These are phyloP conservation scores for Lithobates pipiens DNA, from an alignment of 2,797 vertebrate genomes.

Conservation along the genomic window DNA sequence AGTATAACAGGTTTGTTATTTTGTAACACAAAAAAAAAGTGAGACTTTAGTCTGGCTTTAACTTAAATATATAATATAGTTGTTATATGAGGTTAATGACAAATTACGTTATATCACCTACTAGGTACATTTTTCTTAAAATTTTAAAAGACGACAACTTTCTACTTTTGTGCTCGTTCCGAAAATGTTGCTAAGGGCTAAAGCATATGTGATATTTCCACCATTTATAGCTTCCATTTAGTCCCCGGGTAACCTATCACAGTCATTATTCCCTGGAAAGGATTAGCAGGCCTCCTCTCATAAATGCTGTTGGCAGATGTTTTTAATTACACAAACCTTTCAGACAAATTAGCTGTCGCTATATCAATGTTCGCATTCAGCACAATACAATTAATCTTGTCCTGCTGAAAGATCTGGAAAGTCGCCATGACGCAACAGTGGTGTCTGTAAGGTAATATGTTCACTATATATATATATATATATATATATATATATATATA, in stretches of 20 bases:
- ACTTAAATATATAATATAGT: too few relatives aligned
- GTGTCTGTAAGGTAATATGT: slow-evolving; percentile 14
- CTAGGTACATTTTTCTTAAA: too few relatives aligned
- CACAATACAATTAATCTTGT: slow-evolving; percentile 33
- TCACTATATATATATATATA: background rate
- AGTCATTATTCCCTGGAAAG: background rate
- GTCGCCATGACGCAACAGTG: background rate
- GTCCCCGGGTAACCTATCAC: slow-evolving; percentile 10
- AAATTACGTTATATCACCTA: too few relatives aligned
- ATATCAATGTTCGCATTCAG: slow-evolving; percentile 48
- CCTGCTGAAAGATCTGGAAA: slow-evolving; percentile 23
- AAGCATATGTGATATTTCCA: background rate
- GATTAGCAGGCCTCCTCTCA: slow-evolving; percentile 17
- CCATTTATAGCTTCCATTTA: background rate
- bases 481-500: too few relatives aligned
- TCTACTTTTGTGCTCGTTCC: background rate
- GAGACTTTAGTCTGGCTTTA: too few relatives aligned
- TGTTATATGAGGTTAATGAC: too few relatives aligned
- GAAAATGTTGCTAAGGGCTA: background rate
- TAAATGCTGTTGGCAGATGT: slow-evolving; percentile 41
- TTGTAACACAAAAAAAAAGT: too few relatives aligned
- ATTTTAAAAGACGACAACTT: too few relatives aligned
- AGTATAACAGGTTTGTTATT: too few relatives aligned
- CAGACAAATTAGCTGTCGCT: slow-evolving; percentile 49
- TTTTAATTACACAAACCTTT: slow-evolving; percentile 39